Evolutionary conservation across 1,140 invertebrate genomes (phyloP).

Genomic region (Pseudomyrmex concolor): DNA sequence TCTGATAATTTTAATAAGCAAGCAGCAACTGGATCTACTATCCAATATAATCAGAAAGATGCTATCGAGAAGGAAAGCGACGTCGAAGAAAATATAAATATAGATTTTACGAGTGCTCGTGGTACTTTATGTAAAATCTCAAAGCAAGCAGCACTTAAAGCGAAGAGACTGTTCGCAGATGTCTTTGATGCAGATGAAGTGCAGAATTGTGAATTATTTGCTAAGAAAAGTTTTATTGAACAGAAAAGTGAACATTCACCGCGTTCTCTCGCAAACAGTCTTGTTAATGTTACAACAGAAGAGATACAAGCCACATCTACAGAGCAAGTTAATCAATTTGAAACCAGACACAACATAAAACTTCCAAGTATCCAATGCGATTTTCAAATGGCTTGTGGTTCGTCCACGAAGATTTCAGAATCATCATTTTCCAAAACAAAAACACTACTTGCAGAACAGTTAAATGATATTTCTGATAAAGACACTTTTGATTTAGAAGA

Average conservation of each 20-base stretch:
- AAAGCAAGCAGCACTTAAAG: constrained; percentile 62
- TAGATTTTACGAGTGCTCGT: constrained; percentile 21
- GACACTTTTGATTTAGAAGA: not conserved
- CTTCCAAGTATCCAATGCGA: no score
- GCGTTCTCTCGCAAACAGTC: not conserved
- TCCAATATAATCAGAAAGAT: not conserved
- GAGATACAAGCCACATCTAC: no score
- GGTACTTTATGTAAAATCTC: constrained; percentile 39
- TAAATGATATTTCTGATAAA: not conserved
- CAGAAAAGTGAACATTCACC: not conserved
- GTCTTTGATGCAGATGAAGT: constrained; percentile 14
- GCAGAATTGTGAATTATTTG: not conserved
- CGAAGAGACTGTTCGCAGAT: constrained; percentile 51
- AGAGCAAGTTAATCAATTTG: not conserved
- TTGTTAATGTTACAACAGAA: not conserved
- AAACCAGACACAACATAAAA: no score
- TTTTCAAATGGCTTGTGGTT: constrained; percentile 76
- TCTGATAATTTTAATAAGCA: constrained; percentile 35
- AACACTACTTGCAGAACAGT: constrained; percentile 36
- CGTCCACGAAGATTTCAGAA: constrained; percentile 55
- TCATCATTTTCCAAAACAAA: constrained; percentile 63
- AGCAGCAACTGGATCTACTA: not conserved
- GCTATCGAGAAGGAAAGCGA: constrained; percentile 11
- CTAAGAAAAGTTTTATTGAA: constrained; percentile 21
- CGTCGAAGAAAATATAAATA: constrained; percentile 20